Evolutionary conservation across 2,888 invertebrate genomes (phyloP), one percentile per base, ranked within the genome.

Genomic region (Ligdia adustata): DNA sequence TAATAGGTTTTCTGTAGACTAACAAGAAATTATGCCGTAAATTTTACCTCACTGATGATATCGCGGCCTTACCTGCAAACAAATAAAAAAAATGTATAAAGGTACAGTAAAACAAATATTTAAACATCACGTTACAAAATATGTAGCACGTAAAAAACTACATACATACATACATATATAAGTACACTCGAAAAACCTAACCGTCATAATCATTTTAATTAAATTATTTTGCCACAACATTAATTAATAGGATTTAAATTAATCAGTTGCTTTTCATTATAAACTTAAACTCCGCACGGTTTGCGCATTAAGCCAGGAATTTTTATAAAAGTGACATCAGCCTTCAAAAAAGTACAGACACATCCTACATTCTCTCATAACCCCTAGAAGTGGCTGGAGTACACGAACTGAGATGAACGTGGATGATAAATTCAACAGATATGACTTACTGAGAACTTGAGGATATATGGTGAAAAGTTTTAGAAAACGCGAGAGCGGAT

Each of bases 381-480:
- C 64, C 68, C 60, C 64, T 68, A 68, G 68, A 65, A 63, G 60
- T 43, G 33, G 33, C 48, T 49, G 48, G 42, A 60, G 64, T 63
- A 70, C 82, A 82, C 82, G 85, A 79, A 73, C 64, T 62, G 43
- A 78, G 88, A 89, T 88, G 83, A 72, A 88, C 88, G 88, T 89
- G 88, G 72, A 68, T 60, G 88, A 88, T 88, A 86, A 67, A 75
- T 72, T 53, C 50, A 53, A 41, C 60, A 75, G 84, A 87, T 85
- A 85, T 60, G 69, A 62, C 65, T 65, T 87, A 86, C 88, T 81
- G 77, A 69, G 87, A 89, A 89, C 72, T 75, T 70, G 67, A 7
- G 67, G 46, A 37, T 56, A 43, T 43, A 28, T 53, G 63, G 60
- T 9, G 0, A 7, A 57, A 66, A 54, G 1, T 7, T 62, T 4